Conservation (phyloP, 2,797 vertebrate species). For the Manis javanica region DNA sequence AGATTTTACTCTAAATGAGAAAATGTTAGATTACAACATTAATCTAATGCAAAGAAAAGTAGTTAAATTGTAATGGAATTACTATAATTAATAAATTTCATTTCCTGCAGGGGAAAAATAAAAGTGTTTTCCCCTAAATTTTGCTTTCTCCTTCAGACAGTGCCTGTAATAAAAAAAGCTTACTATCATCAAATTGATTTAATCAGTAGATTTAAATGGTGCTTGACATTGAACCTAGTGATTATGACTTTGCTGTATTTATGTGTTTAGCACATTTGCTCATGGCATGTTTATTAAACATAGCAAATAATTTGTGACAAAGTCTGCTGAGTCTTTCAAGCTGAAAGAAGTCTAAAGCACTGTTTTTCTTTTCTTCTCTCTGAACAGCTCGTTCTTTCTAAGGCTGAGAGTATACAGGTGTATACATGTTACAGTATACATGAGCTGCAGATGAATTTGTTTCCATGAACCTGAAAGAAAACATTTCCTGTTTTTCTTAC, state of each 20-base stretch:
- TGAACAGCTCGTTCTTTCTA: neutral
- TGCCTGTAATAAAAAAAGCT: constrained; percentile 60
- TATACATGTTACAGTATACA: neutral
- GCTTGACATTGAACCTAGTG: constrained; percentile 76
- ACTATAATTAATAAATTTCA: constrained; percentile 44
- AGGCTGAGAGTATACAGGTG: neutral
- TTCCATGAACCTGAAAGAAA: neutral
- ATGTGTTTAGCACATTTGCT: constrained; percentile 69
- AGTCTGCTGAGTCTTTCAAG: neutral
- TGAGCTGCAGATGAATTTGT: neutral
- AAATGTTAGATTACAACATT: neutral
- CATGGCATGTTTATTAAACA: constrained; percentile 63
- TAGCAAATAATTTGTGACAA: constrained; percentile 46
- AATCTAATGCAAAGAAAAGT: neutral
- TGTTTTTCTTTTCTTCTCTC: neutral
- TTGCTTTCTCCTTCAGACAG: constrained; percentile 62
- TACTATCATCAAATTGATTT: constrained; percentile 69
- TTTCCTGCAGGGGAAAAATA: constrained; percentile 48
- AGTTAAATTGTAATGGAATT: constrained; percentile 15
- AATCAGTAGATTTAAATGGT: constrained; percentile 72
- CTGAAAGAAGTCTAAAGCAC: neutral
- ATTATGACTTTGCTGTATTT: constrained; percentile 77
- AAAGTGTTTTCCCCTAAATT: constrained; percentile 34
- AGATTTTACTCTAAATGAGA: constrained; percentile 7
- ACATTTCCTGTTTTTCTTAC: neutral